phyloP scores from a whole-genome alignment of 37 sponge, comb jelly and placozoan species.

The Theonella swinhoei region DNA sequence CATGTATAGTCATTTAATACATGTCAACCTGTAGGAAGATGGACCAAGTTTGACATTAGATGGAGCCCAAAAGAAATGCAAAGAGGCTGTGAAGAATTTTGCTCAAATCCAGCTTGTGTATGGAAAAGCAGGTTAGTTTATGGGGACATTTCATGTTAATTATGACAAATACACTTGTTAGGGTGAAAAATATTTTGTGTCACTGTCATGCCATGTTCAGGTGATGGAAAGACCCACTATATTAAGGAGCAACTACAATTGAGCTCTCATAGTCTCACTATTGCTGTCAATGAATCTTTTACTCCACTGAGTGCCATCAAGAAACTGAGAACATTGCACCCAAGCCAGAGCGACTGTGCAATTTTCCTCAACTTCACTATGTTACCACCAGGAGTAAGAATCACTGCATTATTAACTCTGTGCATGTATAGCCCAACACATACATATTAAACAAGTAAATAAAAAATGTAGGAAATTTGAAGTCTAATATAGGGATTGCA shows the following conservation, averaged over 20 bases:
- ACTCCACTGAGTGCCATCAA: slow-evolving; percentile 53
- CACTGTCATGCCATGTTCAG: slow-evolving; percentile 19
- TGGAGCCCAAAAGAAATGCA: slow-evolving; percentile 30
- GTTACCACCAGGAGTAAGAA: slow-evolving; percentile 72
- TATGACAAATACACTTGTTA: not conserved
- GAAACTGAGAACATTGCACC: slow-evolving; percentile 34
- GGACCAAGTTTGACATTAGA: slow-evolving; percentile 30
- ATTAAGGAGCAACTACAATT: slow-evolving; percentile 36
- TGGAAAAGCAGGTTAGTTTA: slow-evolving; percentile 73
- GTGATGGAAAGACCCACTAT: slow-evolving; percentile 66
- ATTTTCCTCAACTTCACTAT: slow-evolving; percentile 83
- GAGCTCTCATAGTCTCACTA: not conserved
- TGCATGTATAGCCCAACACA: no score
- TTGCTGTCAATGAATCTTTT: slow-evolving; percentile 76
- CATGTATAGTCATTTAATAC: not conserved
- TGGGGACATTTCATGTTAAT: not conserved
- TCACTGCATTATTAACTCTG: no score
- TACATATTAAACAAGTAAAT: no score
- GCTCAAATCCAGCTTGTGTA: slow-evolving; percentile 56
- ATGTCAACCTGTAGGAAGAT: not conserved
- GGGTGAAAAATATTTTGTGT: not conserved
- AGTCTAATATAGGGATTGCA: no score
- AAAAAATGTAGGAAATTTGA: no score
- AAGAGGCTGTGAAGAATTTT: slow-evolving; percentile 16
- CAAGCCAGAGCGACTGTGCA: slow-evolving; percentile 34